phyloP scores from a whole-genome alignment of 2,888 invertebrate genomes.

The Entomobrya proxima region DNA sequence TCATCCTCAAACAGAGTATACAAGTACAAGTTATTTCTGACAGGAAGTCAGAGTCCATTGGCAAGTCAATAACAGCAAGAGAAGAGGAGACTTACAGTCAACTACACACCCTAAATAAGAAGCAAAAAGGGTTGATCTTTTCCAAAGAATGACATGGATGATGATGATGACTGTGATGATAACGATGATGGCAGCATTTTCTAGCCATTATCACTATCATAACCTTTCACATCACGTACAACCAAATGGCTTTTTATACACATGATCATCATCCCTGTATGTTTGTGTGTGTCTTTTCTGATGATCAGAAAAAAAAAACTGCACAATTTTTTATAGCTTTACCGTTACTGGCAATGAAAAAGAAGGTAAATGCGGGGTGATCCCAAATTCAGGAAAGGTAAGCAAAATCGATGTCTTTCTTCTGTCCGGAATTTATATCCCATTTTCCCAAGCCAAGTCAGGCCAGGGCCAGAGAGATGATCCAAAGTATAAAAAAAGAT shows the following conservation, averaged over 20 bases:
- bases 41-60: not conserved
- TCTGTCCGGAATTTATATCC: conserved; percentile 14
- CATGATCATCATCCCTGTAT: conserved; percentile 2
- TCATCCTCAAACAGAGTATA: not conserved
- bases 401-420: conserved; percentile 31
- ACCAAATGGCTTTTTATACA: conserved; percentile 38
- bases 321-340: conserved; percentile 12
- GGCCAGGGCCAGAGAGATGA: not conserved
- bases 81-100: not conserved
- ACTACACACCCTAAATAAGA: not conserved
- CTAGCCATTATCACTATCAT: conserved; percentile 48
- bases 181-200: conserved; percentile 42
- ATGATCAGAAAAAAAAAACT: not conserved
- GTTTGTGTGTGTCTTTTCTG: not conserved
- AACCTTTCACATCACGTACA: conserved; percentile 51
- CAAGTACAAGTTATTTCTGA: not conserved
- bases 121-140: not conserved
- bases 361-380: not conserved
- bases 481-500: too few species aligned
- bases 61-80: not conserved
- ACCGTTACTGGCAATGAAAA: too few species aligned
- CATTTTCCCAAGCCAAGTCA: not conserved
- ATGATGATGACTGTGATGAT: too few species aligned
- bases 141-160: too few species aligned
- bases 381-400: conserved; percentile 25